phyloP scores from a whole-genome alignment of 2,797 vertebrate genomes.

The Poeciliopsis presidionis region DNA sequence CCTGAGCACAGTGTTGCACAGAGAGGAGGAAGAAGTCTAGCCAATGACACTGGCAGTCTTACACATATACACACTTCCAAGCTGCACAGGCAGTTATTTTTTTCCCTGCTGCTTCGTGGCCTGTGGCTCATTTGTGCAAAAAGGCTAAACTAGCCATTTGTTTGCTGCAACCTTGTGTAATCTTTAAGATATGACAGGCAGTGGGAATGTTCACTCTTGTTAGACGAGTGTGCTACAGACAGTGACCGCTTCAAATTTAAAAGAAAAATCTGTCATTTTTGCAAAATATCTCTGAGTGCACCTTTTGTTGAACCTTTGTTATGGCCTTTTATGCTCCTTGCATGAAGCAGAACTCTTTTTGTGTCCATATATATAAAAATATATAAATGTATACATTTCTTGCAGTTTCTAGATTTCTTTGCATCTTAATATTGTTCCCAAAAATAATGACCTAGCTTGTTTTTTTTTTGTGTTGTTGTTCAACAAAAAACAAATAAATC shows the following conservation, averaged over 20 bases:
- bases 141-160: conserved; percentile 25
- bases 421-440: no score
- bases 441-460: no score
- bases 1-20: conserved; percentile 37
- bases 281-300: background rate
- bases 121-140: conserved; percentile 23
- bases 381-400: no score
- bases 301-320: background rate
- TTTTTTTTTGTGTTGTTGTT: no score
- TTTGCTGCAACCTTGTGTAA: background rate
- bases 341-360: background rate
- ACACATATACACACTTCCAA: conserved; percentile 30
- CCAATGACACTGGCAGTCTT: conserved; percentile 47
- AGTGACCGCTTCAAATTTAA: background rate
- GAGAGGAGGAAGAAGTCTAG: conserved; percentile 59
- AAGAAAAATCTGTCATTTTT: background rate
- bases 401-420: no score
- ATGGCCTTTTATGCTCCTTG: background rate
- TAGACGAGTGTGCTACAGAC: background rate
- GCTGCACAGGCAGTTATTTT: conserved; percentile 18
- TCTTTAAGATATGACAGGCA: background rate
- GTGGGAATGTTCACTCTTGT: conserved; percentile 19
- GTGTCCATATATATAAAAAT: background rate
- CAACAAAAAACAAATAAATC: no score
- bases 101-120: conserved; percentile 21